A percentile compares a stretch with the other conserved stretches of the same genome.
Conservation (phyloP, 1,140 invertebrate genomes). For the Bradynema listronoti region DNA sequence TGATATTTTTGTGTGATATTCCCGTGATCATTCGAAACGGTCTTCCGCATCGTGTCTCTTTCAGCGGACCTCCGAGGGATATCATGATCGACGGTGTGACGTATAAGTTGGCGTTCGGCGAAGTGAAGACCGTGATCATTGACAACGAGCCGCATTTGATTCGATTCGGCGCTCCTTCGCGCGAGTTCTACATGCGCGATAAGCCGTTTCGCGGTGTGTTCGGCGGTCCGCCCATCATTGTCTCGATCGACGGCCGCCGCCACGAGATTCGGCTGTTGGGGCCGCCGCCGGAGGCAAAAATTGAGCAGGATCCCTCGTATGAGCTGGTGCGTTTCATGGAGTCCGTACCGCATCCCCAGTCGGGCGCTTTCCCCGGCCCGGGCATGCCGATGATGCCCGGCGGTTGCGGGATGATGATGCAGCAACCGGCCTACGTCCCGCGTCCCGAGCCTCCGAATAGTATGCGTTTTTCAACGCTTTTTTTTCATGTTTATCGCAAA, state of each 20-base stretch:
- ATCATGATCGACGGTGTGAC: slow-evolving; percentile 43
- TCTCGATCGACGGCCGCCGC: slow-evolving; percentile 71
- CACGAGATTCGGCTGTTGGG: slow-evolving; percentile 76
- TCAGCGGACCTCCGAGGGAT: slow-evolving; percentile 41
- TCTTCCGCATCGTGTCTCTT: slow-evolving; percentile 46
- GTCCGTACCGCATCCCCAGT: slow-evolving; percentile 25
- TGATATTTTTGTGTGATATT: slow-evolving; percentile 46
- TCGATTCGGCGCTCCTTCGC: slow-evolving; percentile 78
- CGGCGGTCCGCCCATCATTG: slow-evolving; percentile 77
- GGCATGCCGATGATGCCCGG: too few species aligned
- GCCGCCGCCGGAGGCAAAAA: slow-evolving; percentile 68
- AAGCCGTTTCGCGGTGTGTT: slow-evolving; percentile 79
- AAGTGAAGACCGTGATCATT: slow-evolving; percentile 58
- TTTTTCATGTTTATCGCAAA: neutral
- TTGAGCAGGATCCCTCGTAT: slow-evolving; percentile 59
- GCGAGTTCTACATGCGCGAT: slow-evolving; percentile 82
- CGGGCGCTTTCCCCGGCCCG: neutral
- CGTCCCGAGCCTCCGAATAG: too few species aligned
- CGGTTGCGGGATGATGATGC: too few species aligned
- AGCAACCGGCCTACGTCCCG: too few species aligned
- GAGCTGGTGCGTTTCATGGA: slow-evolving; percentile 48
- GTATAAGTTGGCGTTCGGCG: slow-evolving; percentile 46
- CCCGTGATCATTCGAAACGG: slow-evolving; percentile 55
- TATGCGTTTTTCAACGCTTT: too few species aligned
- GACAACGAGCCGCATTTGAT: slow-evolving; percentile 65